Conservation (phyloP, 2,797 vertebrate species). For the Catostomus latipinnis region DNA sequence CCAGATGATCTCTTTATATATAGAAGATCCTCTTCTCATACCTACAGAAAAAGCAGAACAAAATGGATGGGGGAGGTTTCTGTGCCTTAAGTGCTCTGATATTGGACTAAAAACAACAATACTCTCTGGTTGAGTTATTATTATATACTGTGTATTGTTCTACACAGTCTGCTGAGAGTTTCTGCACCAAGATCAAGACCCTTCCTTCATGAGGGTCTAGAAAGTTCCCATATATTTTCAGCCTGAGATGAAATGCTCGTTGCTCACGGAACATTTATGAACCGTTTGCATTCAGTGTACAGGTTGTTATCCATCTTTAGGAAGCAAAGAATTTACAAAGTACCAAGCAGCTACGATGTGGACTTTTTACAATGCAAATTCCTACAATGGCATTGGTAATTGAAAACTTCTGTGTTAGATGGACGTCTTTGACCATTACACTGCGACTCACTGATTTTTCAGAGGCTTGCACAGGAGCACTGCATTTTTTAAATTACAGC, state of each 20-base stretch:
- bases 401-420: no score
- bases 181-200: neutral
- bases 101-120: slow-evolving; percentile 17
- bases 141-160: neutral
- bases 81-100: no score
- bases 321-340: no score
- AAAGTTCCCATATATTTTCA: slow-evolving; percentile 12
- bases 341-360: no score
- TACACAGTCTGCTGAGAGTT: slow-evolving; percentile 28
- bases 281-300: no score
- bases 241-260: neutral
- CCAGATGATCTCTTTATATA: slow-evolving; percentile 22
- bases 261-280: neutral
- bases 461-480: no score
- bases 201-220: neutral
- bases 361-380: no score
- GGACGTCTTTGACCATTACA: no score
- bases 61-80: slow-evolving; percentile 4
- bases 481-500: no score
- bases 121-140: neutral
- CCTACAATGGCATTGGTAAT: no score
- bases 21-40: neutral
- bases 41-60: slow-evolving; percentile 12
- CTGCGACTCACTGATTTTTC: no score
- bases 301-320: no score